Conservation (phyloP, 2,888 invertebrate species). For the Caenorhabditis sulstoni region DNA sequence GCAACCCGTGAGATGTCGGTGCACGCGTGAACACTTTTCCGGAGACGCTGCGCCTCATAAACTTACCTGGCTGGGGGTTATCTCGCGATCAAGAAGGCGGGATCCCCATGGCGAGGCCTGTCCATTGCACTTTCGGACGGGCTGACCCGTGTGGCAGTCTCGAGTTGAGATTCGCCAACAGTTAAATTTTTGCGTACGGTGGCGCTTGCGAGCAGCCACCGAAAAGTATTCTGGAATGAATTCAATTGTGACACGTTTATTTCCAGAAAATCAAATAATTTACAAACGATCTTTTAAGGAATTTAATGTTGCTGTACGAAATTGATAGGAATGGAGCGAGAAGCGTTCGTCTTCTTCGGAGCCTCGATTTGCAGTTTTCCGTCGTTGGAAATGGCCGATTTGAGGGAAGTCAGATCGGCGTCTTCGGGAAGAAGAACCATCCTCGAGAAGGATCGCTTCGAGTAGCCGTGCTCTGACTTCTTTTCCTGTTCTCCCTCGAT, state of each 20-base stretch:
- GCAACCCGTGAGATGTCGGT: slow-evolving; percentile 22
- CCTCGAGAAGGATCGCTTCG: slow-evolving; percentile 32
- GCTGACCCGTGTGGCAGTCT: slow-evolving; percentile 88
- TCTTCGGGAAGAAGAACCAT: slow-evolving; percentile 37
- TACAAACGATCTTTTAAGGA: not conserved
- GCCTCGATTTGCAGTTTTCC: slow-evolving; percentile 42
- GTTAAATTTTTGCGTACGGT: slow-evolving; percentile 79
- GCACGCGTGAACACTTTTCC: not conserved
- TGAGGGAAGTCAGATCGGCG: slow-evolving; percentile 23
- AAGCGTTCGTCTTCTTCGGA: slow-evolving; percentile 12
- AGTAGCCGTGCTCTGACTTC: slow-evolving; percentile 33
- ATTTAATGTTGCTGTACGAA: slow-evolving; percentile 20
- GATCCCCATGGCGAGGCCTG: slow-evolving; percentile 86
- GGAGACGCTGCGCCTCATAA: slow-evolving; percentile 44
- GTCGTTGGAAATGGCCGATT: slow-evolving; percentile 32
- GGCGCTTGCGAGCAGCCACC: slow-evolving; percentile 79
- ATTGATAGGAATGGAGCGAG: slow-evolving; percentile 38
- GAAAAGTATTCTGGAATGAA: not conserved
- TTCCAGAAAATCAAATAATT: not conserved
- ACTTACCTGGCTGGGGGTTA: slow-evolving; percentile 88
- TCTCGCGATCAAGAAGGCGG: slow-evolving; percentile 87
- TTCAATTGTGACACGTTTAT: not conserved
- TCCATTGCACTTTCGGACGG: slow-evolving; percentile 87
- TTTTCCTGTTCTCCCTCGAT: slow-evolving; percentile 35
- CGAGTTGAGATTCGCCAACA: slow-evolving; percentile 84